A percentile compares a stretch with the other conserved stretches of the same genome.
phyloP scores from a whole-genome alignment of 2,888 invertebrate genomes.

The Stomorhina lunata region DNA sequence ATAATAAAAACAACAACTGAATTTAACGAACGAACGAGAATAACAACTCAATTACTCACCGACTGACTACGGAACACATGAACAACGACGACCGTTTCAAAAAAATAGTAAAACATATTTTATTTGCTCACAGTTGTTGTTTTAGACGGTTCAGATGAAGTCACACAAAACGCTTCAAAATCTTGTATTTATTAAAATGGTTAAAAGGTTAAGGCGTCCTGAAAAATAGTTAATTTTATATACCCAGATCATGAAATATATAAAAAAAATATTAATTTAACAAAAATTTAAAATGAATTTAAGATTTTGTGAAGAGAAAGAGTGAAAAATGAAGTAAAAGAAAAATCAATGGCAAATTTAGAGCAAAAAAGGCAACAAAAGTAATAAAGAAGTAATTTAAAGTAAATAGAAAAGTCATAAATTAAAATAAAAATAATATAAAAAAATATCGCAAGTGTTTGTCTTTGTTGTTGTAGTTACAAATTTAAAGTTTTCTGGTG shows the following conservation, averaged over 20 bases:
- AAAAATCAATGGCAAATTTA: background rate
- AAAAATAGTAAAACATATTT: constrained; percentile 28
- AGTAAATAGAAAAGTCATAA: background rate
- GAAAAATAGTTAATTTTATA: background rate
- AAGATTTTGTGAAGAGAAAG: background rate
- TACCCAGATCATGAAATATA: no score
- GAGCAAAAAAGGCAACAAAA: background rate
- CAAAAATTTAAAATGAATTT: constrained; percentile 2
- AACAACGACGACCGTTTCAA: constrained; percentile 44
- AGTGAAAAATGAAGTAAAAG: background rate
- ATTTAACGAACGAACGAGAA: constrained; percentile 24
- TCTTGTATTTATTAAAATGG: background rate
- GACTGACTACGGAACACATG: no score
- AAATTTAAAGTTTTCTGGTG: constrained; percentile 15
- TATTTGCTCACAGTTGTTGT: constrained; percentile 61
- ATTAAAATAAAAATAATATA: background rate
- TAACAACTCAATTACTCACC: constrained; percentile 41
- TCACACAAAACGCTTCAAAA: constrained; percentile 35
- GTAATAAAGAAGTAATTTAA: background rate
- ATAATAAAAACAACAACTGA: constrained; percentile 25
- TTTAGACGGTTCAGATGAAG: constrained; percentile 59
- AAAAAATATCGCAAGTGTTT: background rate
- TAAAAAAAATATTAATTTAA: background rate
- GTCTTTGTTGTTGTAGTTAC: constrained; percentile 13
- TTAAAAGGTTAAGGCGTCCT: background rate